Evolutionary conservation across 2,113 vertebrate genomes (phyloP).

Genomic region (Amphilophus citrinellus): DNA sequence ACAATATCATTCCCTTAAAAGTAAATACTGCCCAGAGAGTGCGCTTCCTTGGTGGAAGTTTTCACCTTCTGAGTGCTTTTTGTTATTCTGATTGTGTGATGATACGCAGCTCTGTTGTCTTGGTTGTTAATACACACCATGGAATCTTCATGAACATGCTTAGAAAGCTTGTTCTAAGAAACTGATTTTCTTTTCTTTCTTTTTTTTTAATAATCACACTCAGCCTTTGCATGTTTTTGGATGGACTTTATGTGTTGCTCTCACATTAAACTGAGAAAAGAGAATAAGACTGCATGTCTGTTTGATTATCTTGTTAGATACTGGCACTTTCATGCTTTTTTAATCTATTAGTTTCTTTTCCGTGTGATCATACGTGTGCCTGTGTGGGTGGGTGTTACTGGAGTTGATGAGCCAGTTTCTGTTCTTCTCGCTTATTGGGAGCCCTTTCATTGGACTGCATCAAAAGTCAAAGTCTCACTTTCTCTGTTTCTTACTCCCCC

Average conservation of each 20-base stretch:
- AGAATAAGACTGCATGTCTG: not conserved
- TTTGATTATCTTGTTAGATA: constrained; percentile 6
- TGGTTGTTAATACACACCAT: not conserved
- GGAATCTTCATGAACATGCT: not conserved
- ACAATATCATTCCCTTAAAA: too few relatives aligned
- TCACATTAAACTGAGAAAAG: constrained; percentile 23
- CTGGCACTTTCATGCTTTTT: not conserved
- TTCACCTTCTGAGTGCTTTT: too few relatives aligned
- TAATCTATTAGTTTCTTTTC: not conserved
- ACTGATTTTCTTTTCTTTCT: not conserved
- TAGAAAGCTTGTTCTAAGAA: not conserved
- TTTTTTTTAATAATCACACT: not conserved
- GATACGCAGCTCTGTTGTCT: too few relatives aligned
- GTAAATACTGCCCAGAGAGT: too few relatives aligned
- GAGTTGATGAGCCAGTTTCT: constrained; percentile 52
- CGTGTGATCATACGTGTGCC: not conserved
- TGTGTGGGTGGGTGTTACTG: constrained; percentile 32
- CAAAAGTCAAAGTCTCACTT: constrained; percentile 54
- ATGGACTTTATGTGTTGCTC: constrained; percentile 15
- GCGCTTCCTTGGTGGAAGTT: too few relatives aligned
- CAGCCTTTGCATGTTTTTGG: not conserved
- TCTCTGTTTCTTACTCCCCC: constrained; percentile 4
- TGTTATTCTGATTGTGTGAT: too few relatives aligned
- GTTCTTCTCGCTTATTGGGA: constrained; percentile 17
- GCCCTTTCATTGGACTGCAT: constrained; percentile 25